Evolutionary conservation across 2,113 vertebrate genomes (phyloP), one percentile per base, ranked within the genome.

Genomic region (Leucosticte australis): DNA sequence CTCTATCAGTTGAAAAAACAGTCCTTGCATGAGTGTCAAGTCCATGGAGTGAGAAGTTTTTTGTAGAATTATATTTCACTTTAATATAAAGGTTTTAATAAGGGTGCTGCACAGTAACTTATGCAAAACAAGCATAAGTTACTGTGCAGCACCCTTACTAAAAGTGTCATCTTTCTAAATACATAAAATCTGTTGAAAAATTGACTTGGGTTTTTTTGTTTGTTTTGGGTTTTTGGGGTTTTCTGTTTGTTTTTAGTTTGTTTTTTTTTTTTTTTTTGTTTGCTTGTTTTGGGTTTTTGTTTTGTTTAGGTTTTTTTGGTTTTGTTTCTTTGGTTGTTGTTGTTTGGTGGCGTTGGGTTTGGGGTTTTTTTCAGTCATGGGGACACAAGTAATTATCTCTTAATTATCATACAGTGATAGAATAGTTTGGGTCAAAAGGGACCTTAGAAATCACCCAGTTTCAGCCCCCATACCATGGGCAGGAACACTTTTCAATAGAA

Each of bases 21-120:
- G 19, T 74, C 11, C 10, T 77, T 88, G 8, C 4, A 24, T 8
- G 17, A 76, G 2, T 74, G 8, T 62, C 23, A 92, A 62, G 18
- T 39, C 6, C 15, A 50, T 18, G 1, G 1, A 83, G 4, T 0
- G 0, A 83, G 10, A 8, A 81, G 4, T 13, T 68, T 78, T 68
- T n/a, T 62, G 4, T 41, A 33, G 9, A 14, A 28, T 52, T 76
- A 33, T 17, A 37, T 71, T 67, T 8, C 9, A 28, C 7, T 69
- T 55, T 6, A 68, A 41, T 33, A 50, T 30, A 50, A 42, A 39
- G 3, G 6, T 33, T 37, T 79, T 52, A n/a, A n/a, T n/a, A n/a
- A n/a, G n/a, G n/a, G n/a, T n/a, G n/a, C n/a, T n/a, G n/a, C n/a
- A n/a, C n/a, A n/a, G n/a, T n/a, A n/a, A n/a, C n/a, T n/a, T n/a